A percentile compares a stretch with the other conserved stretches of the same genome.
Conservation (phyloP, 2,797 vertebrate species). For the Mus minutoides region DNA sequence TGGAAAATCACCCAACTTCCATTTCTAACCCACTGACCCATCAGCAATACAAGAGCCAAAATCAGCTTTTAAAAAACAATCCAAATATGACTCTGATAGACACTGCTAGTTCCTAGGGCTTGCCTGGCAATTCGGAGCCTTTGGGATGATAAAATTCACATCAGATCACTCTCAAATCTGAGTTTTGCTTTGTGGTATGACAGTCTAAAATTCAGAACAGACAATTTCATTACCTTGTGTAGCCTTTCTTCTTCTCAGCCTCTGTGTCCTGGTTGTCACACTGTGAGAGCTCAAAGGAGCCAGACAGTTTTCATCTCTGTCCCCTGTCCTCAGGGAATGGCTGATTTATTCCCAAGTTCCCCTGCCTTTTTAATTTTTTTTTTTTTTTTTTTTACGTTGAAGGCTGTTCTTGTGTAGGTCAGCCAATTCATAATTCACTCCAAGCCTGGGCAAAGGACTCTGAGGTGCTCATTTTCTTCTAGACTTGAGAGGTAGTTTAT, state of each 20-base stretch:
- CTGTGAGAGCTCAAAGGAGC: slow-evolving; percentile 70
- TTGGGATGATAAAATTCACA: slow-evolving; percentile 52
- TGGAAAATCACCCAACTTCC: background rate
- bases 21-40: background rate
- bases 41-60: background rate
- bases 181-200: slow-evolving; percentile 59
- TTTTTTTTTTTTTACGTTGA: slow-evolving; percentile 70
- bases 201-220: slow-evolving; percentile 60
- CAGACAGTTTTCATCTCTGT: slow-evolving; percentile 70
- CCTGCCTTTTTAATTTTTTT: slow-evolving; percentile 63
- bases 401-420: slow-evolving; percentile 54
- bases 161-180: slow-evolving; percentile 37
- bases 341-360: slow-evolving; percentile 78
- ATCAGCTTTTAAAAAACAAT: background rate
- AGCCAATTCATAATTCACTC: slow-evolving; percentile 73
- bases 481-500: slow-evolving; percentile 50
- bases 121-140: background rate
- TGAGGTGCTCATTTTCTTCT: slow-evolving; percentile 26
- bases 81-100: slow-evolving; percentile 30
- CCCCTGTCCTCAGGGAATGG: slow-evolving; percentile 30
- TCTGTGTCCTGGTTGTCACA: slow-evolving; percentile 17
- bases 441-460: slow-evolving; percentile 6
- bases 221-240: slow-evolving; percentile 67
- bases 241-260: slow-evolving; percentile 59
- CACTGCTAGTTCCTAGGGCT: background rate